Base-by-base conservation (phyloP, 1,140 invertebrate genomes). In the Drosophila cardini region DNA sequence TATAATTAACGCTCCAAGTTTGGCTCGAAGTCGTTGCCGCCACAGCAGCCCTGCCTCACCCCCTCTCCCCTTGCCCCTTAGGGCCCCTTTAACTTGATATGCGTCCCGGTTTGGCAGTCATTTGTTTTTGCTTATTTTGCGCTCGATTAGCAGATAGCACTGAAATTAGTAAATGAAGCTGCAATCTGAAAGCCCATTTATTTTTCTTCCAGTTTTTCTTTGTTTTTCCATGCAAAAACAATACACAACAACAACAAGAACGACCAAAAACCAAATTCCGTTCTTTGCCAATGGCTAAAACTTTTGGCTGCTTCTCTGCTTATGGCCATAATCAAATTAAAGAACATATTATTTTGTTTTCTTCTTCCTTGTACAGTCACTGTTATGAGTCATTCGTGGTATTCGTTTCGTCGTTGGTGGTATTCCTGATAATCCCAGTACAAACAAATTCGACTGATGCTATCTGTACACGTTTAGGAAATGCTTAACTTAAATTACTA, bases 131-230 rank as follows among this genome's bases (percentile, higher is more conserved):
- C 83, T 87, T 87, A 89, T 89, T 87, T 89, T 80, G 84, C 84
- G 83, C 84, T 89, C 83, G 83, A 87, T 87, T 89, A 87, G 83
- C 76, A 87, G 83, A 87, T 89, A 87, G 83, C 82, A 83, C 46
- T 72, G 76, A 87, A 87, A 87, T 87, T 87, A 89, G 84, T 80
- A 87, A 87, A 87, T 89, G 76, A 89, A 87, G 84, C 84, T 87
- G 80, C 85, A 87, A 87, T 87, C 84, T 84, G 65, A 71, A 87
- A 80, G 85, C 67, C 85, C 78, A 87, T 87, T 89, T 87, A 89
- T 89, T 68, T 83, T 87, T 65, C 45, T 34, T 5, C 4, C 34
- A 32, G 38, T 21, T 53, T 36, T 32, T 46, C 34, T 40, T 15
- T 38, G 53, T 46, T 48, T 8, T 15, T 32, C 32, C 7, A 38